A percentile compares a stretch with the other conserved stretches of the same genome.
phyloP scores from a whole-genome alignment of 1,140 invertebrate species.

The Planococcus citri region DNA sequence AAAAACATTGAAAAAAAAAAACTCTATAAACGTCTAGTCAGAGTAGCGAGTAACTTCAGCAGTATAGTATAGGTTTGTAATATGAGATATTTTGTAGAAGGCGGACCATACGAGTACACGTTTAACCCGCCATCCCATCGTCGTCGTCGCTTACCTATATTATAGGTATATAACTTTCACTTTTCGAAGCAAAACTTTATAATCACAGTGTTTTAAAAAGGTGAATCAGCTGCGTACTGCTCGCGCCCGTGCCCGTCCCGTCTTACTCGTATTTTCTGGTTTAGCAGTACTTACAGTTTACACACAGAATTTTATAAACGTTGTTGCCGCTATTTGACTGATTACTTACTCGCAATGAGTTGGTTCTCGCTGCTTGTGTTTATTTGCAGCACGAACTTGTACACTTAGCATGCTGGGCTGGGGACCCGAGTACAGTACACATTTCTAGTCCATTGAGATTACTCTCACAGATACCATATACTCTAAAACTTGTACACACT shows the following conservation, averaged over 20 bases:
- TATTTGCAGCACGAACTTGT: neutral
- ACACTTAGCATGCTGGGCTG: too few relatives aligned
- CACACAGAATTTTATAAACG: neutral
- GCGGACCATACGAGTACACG: neutral
- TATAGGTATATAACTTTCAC: conserved; percentile 18
- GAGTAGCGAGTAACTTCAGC: too few relatives aligned
- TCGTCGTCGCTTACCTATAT: too few relatives aligned
- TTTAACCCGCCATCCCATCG: neutral
- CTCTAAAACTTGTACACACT: too few relatives aligned
- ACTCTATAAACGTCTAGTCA: too few relatives aligned
- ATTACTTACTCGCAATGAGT: too few relatives aligned
- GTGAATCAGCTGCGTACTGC: neutral
- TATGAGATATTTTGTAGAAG: neutral
- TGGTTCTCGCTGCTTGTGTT: too few relatives aligned
- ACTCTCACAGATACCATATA: too few relatives aligned
- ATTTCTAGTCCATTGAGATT: conserved; percentile 13
- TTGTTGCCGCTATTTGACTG: conserved; percentile 10
- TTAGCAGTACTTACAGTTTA: neutral
- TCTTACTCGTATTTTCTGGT: neutral
- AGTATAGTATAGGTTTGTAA: neutral
- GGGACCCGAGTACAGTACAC: too few relatives aligned
- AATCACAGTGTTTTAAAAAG: conserved; percentile 12
- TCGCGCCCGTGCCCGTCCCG: too few relatives aligned
- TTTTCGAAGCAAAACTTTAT: conserved; percentile 12
- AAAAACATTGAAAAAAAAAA: too few relatives aligned